These are phyloP conservation scores for Mimachlamys varia DNA, from an alignment of 2,888 invertebrate species.

Conservation along the genomic window DNA sequence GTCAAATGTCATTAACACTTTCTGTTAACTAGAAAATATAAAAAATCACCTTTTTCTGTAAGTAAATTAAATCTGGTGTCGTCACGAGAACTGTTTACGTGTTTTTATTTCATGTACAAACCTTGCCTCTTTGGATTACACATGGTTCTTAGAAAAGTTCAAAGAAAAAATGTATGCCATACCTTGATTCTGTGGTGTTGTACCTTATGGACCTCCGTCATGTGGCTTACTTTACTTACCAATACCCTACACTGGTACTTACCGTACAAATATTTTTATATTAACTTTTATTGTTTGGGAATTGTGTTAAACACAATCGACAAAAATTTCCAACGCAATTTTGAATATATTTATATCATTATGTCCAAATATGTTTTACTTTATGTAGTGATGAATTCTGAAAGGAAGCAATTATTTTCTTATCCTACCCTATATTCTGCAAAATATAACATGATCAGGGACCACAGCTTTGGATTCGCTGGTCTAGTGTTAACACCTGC, in stretches of 20 bases:
- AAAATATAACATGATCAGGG: slow-evolving; percentile 7
- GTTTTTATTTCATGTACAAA: not conserved
- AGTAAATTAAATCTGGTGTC: no score
- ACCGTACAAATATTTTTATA: not conserved
- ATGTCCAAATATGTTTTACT: not conserved
- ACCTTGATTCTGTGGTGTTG: not conserved
- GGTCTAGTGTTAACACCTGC: slow-evolving; percentile 15
- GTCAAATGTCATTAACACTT: no score
- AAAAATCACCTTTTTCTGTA: no score
- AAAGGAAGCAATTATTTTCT: slow-evolving; percentile 16
- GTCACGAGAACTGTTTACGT: no score
- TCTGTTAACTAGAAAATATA: no score
- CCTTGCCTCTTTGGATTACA: not conserved
- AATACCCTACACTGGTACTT: not conserved
- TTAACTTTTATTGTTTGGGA: not conserved
- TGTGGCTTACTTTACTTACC: not conserved
- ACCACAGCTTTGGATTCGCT: not conserved
- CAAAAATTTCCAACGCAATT: not conserved
- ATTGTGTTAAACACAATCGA: not conserved
- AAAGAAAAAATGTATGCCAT: not conserved
- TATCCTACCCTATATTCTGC: not conserved
- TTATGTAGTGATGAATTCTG: not conserved
- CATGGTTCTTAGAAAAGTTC: not conserved
- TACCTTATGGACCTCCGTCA: not conserved
- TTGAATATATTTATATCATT: not conserved